Percentiles rank a stretch among this genome's conserved stretches.
Evolutionary conservation across 1,140 invertebrate genomes (phyloP).

Genomic region (Hypsibius dujardini): DNA sequence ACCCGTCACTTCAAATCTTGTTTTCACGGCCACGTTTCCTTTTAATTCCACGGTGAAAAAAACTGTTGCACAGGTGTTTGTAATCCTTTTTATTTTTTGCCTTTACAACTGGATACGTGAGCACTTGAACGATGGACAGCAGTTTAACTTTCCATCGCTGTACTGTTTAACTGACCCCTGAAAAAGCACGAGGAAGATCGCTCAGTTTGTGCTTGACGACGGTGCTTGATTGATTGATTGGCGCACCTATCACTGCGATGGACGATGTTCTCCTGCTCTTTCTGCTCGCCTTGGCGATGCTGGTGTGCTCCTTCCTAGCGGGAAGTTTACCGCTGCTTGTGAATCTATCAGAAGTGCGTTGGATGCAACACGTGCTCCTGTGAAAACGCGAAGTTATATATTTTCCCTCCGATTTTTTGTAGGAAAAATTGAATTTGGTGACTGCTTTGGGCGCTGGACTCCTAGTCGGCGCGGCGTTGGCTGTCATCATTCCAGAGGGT

Average conservation of each 20-base stretch:
- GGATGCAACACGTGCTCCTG: constrained; percentile 12
- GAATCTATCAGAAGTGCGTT: constrained; percentile 73
- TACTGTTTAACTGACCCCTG: too few relatives aligned
- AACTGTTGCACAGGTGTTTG: too few relatives aligned
- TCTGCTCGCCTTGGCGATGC: constrained; percentile 68
- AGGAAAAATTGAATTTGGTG: constrained; percentile 82
- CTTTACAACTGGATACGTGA: too few relatives aligned
- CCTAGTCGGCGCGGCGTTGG: constrained; percentile 86
- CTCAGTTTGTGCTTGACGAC: too few relatives aligned
- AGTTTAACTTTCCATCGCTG: too few relatives aligned
- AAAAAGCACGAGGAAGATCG: too few relatives aligned
- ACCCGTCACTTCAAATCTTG: too few relatives aligned
- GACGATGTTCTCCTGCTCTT: constrained; percentile 62
- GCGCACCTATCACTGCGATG: constrained; percentile 38
- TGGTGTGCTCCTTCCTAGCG: constrained; percentile 77
- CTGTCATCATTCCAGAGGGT: constrained; percentile 97
- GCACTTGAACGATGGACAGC: too few relatives aligned
- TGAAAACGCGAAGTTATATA: constrained; percentile 18
- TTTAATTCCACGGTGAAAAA: too few relatives aligned
- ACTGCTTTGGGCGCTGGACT: constrained; percentile 89
- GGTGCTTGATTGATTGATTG: too few relatives aligned
- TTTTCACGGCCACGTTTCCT: too few relatives aligned
- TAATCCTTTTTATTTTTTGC: too few relatives aligned
- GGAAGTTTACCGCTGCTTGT: constrained; percentile 82
- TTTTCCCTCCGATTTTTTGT: constrained; percentile 31